Evolutionary conservation across 2,888 invertebrate species (phyloP).

Genomic region (Agrilus cyanescens): DNA sequence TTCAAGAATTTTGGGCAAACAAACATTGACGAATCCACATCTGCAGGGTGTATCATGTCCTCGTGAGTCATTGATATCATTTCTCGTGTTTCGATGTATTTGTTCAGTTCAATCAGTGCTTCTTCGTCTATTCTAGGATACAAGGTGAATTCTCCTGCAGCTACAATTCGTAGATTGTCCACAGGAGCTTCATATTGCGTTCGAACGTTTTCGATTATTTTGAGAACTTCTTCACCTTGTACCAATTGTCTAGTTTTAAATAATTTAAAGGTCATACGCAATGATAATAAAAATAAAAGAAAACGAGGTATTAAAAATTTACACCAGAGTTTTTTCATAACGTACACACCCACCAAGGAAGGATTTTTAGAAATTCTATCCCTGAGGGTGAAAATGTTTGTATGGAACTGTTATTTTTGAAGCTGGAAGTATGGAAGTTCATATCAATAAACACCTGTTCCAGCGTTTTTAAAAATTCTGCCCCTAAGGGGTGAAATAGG

Average conservation of each 20-base stretch:
- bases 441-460: too few relatives aligned
- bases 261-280: too few relatives aligned
- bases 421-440: too few relatives aligned
- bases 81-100: constrained; percentile 8
- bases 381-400: too few relatives aligned
- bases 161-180: constrained; percentile 20
- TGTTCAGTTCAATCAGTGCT: constrained; percentile 5
- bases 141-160: constrained; percentile 25
- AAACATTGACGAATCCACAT: constrained; percentile 14
- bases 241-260: constrained; percentile 56
- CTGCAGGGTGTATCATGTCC: constrained; percentile 14
- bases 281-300: too few relatives aligned
- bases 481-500: too few relatives aligned
- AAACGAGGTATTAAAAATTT: too few relatives aligned
- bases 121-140: constrained; percentile 8
- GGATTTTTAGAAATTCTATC: too few relatives aligned
- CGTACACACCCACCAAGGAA: too few relatives aligned
- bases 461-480: too few relatives aligned
- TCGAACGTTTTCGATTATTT: constrained; percentile 46
- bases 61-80: constrained; percentile 3
- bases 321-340: too few relatives aligned
- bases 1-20: constrained; percentile 17
- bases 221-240: constrained; percentile 50
- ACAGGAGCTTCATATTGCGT: constrained; percentile 51
- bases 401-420: too few relatives aligned